Percentiles rank a stretch among this genome's conserved stretches.
phyloP scores from a whole-genome alignment of 2,113 vertebrate genomes.

The Oncorhynchus tshawytscha region DNA sequence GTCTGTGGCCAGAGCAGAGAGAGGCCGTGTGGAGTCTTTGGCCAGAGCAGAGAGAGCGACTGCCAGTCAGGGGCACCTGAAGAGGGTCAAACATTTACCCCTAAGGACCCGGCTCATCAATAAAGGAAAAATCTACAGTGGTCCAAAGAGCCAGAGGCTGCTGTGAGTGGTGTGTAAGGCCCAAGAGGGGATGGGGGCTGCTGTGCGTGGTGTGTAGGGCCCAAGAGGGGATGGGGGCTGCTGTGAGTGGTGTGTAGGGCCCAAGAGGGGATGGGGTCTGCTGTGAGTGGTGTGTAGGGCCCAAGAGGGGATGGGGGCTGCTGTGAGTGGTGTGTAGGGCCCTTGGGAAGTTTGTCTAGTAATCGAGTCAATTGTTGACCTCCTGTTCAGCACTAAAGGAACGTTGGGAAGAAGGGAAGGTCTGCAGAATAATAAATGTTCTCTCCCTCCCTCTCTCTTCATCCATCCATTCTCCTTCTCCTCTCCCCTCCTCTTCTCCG shows the following conservation, averaged over 20 bases:
- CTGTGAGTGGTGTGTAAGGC: too few relatives aligned
- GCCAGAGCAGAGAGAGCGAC: constrained; percentile 35
- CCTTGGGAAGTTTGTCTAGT: constrained; percentile 84
- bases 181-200: too few relatives aligned
- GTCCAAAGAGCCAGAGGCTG: constrained; percentile 53
- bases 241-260: constrained; percentile 54
- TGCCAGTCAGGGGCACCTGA: constrained; percentile 71
- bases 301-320: constrained; percentile 38
- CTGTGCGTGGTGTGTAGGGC: constrained; percentile 54
- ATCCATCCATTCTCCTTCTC: constrained; percentile 6
- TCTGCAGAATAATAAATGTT: constrained; percentile 69
- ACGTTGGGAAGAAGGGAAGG: constrained; percentile 48
- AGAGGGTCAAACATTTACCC: constrained; percentile 77
- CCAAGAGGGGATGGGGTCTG: constrained; percentile 23
- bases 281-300: constrained; percentile 55
- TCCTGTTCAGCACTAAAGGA: constrained; percentile 67
- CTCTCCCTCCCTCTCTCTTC: constrained; percentile 47
- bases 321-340: constrained; percentile 62
- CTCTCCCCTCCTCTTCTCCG: constrained; percentile 17
- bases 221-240: neutral
- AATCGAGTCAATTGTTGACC: constrained; percentile 88
- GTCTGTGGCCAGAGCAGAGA: constrained; percentile 22
- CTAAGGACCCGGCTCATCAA: constrained; percentile 44
- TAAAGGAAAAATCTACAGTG: constrained; percentile 63
- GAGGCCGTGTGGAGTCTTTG: constrained; percentile 21